A percentile compares a stretch with the other conserved stretches of the same genome.
phyloP scores from a whole-genome alignment of 2,113 vertebrate genomes.

The Enhydra lutris region DNA sequence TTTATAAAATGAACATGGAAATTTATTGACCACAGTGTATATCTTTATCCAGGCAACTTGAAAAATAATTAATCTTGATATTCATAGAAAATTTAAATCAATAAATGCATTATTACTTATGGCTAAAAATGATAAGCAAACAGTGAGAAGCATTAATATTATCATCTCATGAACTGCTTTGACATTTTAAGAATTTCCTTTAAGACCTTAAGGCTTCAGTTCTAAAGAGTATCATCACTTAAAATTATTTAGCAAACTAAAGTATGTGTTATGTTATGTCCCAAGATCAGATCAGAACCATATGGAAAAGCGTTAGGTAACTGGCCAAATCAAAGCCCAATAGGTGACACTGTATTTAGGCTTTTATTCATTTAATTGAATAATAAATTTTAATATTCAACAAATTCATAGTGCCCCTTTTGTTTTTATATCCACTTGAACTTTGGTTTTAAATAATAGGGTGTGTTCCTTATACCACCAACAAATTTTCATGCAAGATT shows the following conservation, averaged over 20 bases:
- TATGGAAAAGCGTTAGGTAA: neutral
- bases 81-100: slow-evolving; percentile 23
- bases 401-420: neutral
- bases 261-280: neutral
- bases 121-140: neutral
- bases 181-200: neutral
- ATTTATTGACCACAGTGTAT: neutral
- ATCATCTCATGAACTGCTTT: neutral
- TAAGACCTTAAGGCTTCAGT: neutral
- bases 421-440: neutral
- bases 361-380: neutral
- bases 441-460: neutral
- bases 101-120: neutral
- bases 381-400: neutral
- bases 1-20: slow-evolving; percentile 20
- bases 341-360: neutral
- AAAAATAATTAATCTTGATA: slow-evolving; percentile 52
- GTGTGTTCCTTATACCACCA: neutral
- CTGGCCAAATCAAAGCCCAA: neutral
- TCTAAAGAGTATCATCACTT: neutral
- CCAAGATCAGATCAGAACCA: neutral
- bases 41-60: neutral
- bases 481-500: neutral
- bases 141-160: neutral
- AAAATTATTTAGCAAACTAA: neutral